Base-by-base conservation (phyloP, 2,113 vertebrate species). In the Junco hyemalis region DNA sequence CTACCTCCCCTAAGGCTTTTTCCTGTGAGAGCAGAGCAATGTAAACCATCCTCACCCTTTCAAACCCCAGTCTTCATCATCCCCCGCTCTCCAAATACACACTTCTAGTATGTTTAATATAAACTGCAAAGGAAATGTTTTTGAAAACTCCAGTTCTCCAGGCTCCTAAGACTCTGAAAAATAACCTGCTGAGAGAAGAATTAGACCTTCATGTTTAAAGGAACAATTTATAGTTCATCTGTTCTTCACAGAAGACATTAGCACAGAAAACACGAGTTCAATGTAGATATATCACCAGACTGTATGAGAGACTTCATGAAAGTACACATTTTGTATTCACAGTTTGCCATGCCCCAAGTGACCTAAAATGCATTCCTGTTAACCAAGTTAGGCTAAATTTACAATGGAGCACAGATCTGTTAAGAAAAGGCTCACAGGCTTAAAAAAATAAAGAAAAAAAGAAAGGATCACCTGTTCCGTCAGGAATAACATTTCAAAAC, bases 121-220 rank as follows among this genome's bases (percentile, higher is more conserved):
- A 94, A 93, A 85, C 70, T 44, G 53, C 60, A 70, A 93, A 90
- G 33, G 14, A 88, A 79, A 88, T 44, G 53, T 56, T 82, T 90
- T 51, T 72, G 47, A 53, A 74, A 74, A 71, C 17, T 68, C 26
- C 53, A 47, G 7, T 64, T 85, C 38, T 68, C 26, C 48, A 42
- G 21, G 16, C 20, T 86, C 6, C 36, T 73, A 72, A 60, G n/a
- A 69, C 14, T 42, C 33, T 88, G 56, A 90, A 88, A 85, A 85
- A 88, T 72, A 88, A 79, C 12, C 45, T 90, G 61, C 57, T 80
- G 40, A 86, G 57, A 72, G 28, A 90, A 82, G 48, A 88, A 82
- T 44, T 28, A 65, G 31, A 44, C 20, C n/a, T 56, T 65, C 59
- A 65, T 2, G 1, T n/a, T 82, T 65, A 82, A 45, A 87, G 35